Evolutionary conservation across 2,888 invertebrate species (phyloP).

Genomic region (Cephus nigrinus): DNA sequence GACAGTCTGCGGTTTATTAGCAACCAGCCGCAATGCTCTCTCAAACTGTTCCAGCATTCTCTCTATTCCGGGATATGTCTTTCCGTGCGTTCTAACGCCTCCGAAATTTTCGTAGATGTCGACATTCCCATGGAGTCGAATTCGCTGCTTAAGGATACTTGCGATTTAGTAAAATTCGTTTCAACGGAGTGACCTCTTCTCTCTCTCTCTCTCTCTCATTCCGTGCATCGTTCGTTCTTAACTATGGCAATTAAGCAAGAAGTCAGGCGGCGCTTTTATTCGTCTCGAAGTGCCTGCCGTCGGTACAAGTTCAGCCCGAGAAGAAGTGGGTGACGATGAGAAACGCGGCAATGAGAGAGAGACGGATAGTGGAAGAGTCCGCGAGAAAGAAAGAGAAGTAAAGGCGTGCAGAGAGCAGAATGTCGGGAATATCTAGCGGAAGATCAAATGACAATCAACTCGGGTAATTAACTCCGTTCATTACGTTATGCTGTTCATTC

Average conservation of each 20-base stretch:
- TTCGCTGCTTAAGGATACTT: slow-evolving; percentile 29
- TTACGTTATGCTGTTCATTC: neutral
- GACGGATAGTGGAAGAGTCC: neutral
- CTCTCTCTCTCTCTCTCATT: no score
- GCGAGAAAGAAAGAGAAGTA: slow-evolving; percentile 7
- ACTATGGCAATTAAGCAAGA: neutral
- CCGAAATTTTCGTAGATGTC: neutral
- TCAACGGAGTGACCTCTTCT: neutral
- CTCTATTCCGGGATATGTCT: neutral
- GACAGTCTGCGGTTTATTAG: slow-evolving; percentile 38
- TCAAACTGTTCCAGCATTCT: neutral
- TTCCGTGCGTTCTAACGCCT: neutral
- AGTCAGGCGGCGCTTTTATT: neutral
- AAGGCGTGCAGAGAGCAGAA: neutral
- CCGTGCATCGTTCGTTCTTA: neutral
- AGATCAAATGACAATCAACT: slow-evolving; percentile 38
- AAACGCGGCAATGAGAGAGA: neutral
- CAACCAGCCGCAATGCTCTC: neutral
- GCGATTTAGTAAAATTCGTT: neutral
- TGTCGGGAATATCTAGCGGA: slow-evolving; percentile 7
- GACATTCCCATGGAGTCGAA: slow-evolving; percentile 27
- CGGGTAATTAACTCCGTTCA: slow-evolving; percentile 38
- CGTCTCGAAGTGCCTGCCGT: neutral
- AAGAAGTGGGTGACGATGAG: neutral
- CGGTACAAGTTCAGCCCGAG: neutral